Evolutionary conservation across 1,140 invertebrate species (phyloP), one percentile per base, ranked within the genome.

Genomic region (Drosophila serrata): DNA sequence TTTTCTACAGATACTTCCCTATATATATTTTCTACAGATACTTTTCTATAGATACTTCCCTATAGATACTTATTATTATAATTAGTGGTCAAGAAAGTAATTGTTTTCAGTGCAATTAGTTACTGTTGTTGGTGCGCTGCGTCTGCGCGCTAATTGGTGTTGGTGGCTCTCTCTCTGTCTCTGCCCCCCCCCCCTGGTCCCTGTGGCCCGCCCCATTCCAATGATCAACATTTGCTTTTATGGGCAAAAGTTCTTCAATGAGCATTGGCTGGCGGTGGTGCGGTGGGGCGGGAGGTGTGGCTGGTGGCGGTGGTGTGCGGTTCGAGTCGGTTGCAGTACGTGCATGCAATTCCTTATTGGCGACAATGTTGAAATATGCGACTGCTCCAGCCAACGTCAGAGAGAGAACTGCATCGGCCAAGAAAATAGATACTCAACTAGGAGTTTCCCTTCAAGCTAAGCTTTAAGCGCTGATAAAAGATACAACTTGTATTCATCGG

Each of bases 281-380:
- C 7, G 22, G 39, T 11, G 29, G 5, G 12, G n/a, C 5, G 33
- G 24, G 6, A 22, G 15, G 49, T 29, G n/a, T 19, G 27, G 24
- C 24, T 19, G 27, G 31, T 19, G 27, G 31, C 19, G 6, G n/a
- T 15, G 15, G n/a, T 31, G 48, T 31, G 17, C n/a, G n/a, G 22
- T n/a, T 53, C 17, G 27, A 40, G 49, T 33, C 31, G 15, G 12
- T 17, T 61, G 72, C 63, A 51, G 53, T 82, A 80, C 76, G 79
- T 80, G 80, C 72, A 88, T 88, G 84, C 84, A 87, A 87, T 88
- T 88, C 79, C 72, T 77, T 87, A 87, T 88, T 80, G 76, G 72
- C 72, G 84, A 87, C 84, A 81, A 85, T 85, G 81, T 85, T 85
- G 62, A 81, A 85, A 85, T 73, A 72, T 62, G 74, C 19, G 49